Conservation (phyloP, 2,797 vertebrate species). For the Premnoplex brunnescens region DNA sequence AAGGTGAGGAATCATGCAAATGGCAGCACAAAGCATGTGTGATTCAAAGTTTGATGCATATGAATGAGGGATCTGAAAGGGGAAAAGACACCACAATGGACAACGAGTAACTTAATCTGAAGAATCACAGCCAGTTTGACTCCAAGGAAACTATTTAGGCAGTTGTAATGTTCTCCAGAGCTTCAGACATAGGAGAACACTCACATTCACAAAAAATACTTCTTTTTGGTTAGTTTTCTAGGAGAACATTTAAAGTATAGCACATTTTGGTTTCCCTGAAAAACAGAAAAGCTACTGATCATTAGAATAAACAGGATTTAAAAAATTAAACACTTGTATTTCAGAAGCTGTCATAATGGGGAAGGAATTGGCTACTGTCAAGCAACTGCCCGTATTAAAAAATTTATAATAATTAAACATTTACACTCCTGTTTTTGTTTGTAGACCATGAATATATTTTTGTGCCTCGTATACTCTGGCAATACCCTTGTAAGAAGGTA, state of each 20-base stretch:
- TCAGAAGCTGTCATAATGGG: not conserved
- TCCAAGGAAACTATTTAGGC: not conserved
- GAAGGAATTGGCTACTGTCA: not conserved
- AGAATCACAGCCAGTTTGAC: not conserved
- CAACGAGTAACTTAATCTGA: not conserved
- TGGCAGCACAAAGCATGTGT: not conserved
- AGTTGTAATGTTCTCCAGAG: not conserved
- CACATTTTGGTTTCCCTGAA: not conserved
- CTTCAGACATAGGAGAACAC: not conserved
- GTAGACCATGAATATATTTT: not conserved
- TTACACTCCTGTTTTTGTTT: not conserved
- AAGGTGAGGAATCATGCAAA: not conserved
- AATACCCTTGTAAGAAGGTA: not conserved
- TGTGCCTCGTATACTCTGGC: not conserved
- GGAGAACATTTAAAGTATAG: not conserved
- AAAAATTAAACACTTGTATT: not conserved
- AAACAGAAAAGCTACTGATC: not conserved
- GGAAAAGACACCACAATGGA: not conserved
- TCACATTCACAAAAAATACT: rapidly evolving
- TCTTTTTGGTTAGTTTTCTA: not conserved
- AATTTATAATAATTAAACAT: not conserved
- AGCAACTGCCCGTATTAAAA: not conserved
- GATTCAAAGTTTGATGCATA: not conserved
- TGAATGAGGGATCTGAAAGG: not conserved
- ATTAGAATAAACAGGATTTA: not conserved